Evolutionary conservation across 2,888 invertebrate species (phyloP).

Genomic region (Rotaria sp.): DNA sequence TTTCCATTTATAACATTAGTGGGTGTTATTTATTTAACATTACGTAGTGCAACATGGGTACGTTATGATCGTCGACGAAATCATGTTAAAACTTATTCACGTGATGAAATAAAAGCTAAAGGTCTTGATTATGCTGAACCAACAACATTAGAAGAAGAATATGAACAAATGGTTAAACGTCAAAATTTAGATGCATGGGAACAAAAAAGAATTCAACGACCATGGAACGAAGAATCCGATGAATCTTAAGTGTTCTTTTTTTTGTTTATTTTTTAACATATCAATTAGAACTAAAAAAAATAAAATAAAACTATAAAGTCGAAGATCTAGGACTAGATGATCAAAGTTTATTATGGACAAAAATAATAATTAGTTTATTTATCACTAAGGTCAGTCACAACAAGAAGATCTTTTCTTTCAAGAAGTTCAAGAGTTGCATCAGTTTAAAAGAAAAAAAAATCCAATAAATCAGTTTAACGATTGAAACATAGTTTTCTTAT

Average conservation of each 20-base stretch:
- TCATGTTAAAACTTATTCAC: not conserved
- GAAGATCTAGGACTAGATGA: not conserved
- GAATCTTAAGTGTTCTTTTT: not conserved
- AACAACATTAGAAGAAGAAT: slow-evolving; percentile 16
- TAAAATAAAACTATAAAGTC: not conserved
- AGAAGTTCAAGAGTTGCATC: slow-evolving; percentile 55
- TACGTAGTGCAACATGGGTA: slow-evolving; percentile 1
- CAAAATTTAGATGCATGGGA: not conserved
- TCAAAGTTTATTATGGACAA: no score
- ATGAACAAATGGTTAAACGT: not conserved
- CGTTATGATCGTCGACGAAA: not conserved
- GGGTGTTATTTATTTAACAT: not conserved
- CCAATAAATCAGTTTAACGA: not conserved
- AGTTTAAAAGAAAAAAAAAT: not conserved
- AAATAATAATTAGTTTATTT: not conserved
- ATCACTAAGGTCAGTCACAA: slow-evolving; percentile 33
- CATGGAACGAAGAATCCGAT: not conserved
- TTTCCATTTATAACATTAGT: not conserved
- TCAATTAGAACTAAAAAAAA: not conserved
- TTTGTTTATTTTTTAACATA: not conserved
- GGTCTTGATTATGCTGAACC: not conserved
- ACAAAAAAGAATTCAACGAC: not conserved
- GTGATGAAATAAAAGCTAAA: slow-evolving; percentile 1
- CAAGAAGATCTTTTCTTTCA: slow-evolving; percentile 48
- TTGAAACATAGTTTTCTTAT: not conserved